phyloP scores from a whole-genome alignment of 2,797 vertebrate genomes.

The Delichon dasypus region DNA sequence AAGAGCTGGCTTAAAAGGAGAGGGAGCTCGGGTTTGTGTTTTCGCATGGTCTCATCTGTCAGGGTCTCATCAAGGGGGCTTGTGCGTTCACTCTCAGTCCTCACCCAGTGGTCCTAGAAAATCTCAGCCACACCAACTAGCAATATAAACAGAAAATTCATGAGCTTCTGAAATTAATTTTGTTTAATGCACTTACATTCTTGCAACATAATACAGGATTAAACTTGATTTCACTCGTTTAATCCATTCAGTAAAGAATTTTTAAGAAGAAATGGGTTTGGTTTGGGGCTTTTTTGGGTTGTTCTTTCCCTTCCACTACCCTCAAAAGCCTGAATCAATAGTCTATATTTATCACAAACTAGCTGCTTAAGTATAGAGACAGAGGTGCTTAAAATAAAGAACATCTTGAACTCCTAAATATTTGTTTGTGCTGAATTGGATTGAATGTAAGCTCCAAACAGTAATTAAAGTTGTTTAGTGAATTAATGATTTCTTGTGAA shows the following conservation, averaged over 20 bases:
- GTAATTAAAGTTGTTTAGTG: conserved; percentile 1
- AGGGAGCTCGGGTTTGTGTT: neutral
- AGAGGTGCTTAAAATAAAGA: neutral
- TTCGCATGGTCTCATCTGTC: neutral
- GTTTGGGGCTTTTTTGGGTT: rapidly evolving
- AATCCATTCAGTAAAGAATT: neutral
- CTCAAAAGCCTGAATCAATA: neutral
- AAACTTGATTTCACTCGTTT: neutral
- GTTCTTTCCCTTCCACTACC: neutral
- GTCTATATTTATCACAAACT: neutral
- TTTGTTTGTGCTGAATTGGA: neutral
- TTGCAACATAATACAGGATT: neutral
- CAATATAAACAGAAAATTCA: neutral
- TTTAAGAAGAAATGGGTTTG: neutral
- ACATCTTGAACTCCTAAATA: neutral
- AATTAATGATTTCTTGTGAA: conserved; percentile 20
- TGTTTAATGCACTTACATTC: neutral
- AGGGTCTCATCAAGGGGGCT: rapidly evolving
- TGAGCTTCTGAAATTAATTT: neutral
- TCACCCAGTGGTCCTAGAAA: neutral
- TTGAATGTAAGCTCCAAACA: neutral
- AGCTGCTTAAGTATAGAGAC: neutral
- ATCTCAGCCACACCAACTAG: neutral
- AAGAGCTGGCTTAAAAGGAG: neutral
- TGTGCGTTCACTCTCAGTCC: rapidly evolving